Conservation (phyloP, 1,140 invertebrate genomes). For the Philotrypesis tridentata region DNA sequence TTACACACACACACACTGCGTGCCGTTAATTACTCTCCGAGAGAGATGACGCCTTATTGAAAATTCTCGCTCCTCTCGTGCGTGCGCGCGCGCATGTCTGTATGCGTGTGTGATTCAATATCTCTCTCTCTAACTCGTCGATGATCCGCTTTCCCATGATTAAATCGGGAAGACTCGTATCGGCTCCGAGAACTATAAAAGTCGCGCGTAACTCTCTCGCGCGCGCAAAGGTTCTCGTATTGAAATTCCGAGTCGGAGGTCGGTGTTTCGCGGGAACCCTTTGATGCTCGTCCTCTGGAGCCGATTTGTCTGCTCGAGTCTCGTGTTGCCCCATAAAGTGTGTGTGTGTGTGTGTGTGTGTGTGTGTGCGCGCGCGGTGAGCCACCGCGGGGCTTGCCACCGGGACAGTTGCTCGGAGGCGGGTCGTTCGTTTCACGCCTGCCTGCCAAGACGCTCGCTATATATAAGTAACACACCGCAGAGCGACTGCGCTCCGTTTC, state of each 20-base stretch:
- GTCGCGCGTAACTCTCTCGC: not conserved
- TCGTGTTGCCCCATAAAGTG: constrained; percentile 64
- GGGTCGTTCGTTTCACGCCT: constrained; percentile 63
- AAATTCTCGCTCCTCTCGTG: not conserved
- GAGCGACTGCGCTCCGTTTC: not conserved
- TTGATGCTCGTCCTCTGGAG: constrained; percentile 62
- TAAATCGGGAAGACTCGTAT: not conserved
- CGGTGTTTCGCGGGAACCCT: constrained; percentile 68
- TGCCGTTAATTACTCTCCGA: constrained; percentile 51
- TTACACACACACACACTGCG: no score
- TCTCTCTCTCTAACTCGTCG: no score
- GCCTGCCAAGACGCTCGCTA: constrained; percentile 53
- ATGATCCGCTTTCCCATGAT: not conserved
- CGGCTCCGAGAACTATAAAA: constrained; percentile 33
- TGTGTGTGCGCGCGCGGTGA: no score
- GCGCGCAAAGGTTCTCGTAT: not conserved
- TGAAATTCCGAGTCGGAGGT: constrained; percentile 17
- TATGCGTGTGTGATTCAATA: no score
- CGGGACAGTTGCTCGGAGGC: constrained; percentile 16
- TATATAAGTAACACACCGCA: no score
- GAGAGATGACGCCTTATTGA: not conserved
- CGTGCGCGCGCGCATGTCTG: no score
- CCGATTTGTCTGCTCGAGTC: constrained; percentile 51
- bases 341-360: no score
- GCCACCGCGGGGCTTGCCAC: no score